A percentile compares a stretch with the other conserved stretches of the same genome.
phyloP scores from a whole-genome alignment of 2,797 vertebrate genomes.

The Trachurus trachurus region DNA sequence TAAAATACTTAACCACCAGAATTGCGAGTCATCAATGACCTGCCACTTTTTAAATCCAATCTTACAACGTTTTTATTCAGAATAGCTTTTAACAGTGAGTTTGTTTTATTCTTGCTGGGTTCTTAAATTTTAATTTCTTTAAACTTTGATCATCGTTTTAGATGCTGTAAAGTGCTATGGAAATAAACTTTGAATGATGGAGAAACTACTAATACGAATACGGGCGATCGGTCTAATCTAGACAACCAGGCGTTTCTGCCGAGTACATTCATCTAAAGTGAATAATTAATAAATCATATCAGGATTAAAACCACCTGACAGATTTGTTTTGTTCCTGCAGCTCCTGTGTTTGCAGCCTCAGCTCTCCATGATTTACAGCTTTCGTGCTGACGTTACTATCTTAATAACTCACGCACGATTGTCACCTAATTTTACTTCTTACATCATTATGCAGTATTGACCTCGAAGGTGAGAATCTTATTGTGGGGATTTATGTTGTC shows the following conservation, averaged over 20 bases:
- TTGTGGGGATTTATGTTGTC: constrained; percentile 29
- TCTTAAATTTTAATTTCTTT: too few relatives aligned
- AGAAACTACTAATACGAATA: too few relatives aligned
- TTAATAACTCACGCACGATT: constrained; percentile 16
- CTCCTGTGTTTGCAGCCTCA: neutral
- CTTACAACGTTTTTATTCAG: too few relatives aligned
- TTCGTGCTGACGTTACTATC: neutral
- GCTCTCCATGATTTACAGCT: neutral
- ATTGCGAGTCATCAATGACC: too few relatives aligned
- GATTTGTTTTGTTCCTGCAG: neutral
- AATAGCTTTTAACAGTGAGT: too few relatives aligned
- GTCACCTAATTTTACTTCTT: neutral
- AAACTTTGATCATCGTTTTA: too few relatives aligned
- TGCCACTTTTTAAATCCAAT: too few relatives aligned
- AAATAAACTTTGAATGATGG: too few relatives aligned
- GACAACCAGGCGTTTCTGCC: neutral
- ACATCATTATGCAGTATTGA: constrained; percentile 32
- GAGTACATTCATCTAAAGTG: neutral
- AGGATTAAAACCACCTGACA: neutral
- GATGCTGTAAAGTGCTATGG: too few relatives aligned
- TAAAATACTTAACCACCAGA: too few relatives aligned
- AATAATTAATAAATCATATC: neutral
- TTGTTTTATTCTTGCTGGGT: too few relatives aligned
- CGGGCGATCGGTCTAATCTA: neutral
- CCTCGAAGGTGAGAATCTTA: neutral